A percentile compares a stretch with the other conserved stretches of the same genome.
Evolutionary conservation across 2,113 vertebrate species (phyloP).

Genomic region (Corythaixoides concolor): DNA sequence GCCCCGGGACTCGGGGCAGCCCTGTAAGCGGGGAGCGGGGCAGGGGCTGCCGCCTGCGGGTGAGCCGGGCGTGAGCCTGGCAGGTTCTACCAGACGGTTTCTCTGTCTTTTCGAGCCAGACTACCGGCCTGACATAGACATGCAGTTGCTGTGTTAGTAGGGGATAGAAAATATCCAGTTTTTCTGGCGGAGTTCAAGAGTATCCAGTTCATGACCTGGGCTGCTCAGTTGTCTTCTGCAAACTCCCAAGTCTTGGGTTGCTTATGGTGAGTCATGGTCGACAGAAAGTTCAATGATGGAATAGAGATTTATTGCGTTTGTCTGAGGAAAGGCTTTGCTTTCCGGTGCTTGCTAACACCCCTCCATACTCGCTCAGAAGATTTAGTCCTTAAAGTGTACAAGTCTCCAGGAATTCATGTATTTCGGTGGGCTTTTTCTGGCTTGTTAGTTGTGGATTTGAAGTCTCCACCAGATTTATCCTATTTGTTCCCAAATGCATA

Average conservation of each 20-base stretch:
- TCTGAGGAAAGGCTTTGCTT: background rate
- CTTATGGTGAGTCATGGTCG: rapidly evolving
- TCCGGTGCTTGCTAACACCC: background rate
- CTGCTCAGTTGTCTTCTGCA: no score
- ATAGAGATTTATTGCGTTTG: rapidly evolving
- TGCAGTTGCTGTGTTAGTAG: rapidly evolving
- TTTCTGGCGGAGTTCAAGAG: rapidly evolving
- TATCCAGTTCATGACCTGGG: background rate
- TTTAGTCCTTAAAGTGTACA: rapidly evolving
- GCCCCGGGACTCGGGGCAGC: background rate
- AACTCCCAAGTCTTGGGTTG: no score
- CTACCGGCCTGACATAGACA: rapidly evolving
- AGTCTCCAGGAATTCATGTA: rapidly evolving
- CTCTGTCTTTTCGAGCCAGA: background rate
- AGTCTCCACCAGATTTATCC: background rate
- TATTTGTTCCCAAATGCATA: background rate
- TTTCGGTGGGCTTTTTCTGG: background rate
- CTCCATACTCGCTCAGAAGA: rapidly evolving
- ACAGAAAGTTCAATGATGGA: rapidly evolving
- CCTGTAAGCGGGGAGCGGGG: no score
- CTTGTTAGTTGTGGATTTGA: background rate
- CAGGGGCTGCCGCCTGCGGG: no score
- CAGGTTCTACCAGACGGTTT: background rate
- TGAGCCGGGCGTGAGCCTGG: background rate
- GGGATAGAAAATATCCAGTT: background rate